These are phyloP conservation scores for Uromys caudimaculatus DNA, from an alignment of 2,797 vertebrate species.

Conservation along the genomic window DNA sequence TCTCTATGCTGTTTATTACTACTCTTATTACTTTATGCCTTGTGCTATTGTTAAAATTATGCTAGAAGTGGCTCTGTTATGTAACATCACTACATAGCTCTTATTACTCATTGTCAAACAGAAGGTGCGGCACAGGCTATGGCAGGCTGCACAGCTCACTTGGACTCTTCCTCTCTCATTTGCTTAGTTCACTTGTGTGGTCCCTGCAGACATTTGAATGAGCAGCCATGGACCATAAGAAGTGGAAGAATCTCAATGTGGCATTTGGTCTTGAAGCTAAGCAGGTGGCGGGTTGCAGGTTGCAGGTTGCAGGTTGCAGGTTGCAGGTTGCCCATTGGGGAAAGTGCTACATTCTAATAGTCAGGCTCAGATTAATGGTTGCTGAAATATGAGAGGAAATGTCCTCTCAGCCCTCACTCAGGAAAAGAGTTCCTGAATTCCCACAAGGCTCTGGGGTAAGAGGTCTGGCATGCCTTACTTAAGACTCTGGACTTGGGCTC, in stretches of 20 bases:
- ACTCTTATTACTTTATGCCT: background rate
- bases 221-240: background rate
- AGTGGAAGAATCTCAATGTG: background rate
- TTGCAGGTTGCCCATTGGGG: background rate
- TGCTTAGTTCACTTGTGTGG: background rate
- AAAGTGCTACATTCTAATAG: background rate
- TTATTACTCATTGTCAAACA: background rate
- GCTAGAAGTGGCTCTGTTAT: background rate
- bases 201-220: background rate
- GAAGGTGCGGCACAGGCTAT: background rate
- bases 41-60: background rate
- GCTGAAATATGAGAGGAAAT: background rate
- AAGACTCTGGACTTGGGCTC: background rate
- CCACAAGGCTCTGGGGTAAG: background rate
- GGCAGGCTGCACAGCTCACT: background rate
- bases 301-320: too few relatives aligned
- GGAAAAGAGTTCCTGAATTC: background rate
- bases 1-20: background rate
- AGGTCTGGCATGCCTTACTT: background rate
- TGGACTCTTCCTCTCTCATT: background rate
- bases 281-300: background rate
- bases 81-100: background rate
- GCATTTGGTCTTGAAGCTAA: background rate
- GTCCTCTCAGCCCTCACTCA: background rate
- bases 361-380: background rate